A percentile compares a stretch with the other conserved stretches of the same genome.
phyloP scores from a whole-genome alignment of 2,888 invertebrate genomes.

The Arenicola marina region DNA sequence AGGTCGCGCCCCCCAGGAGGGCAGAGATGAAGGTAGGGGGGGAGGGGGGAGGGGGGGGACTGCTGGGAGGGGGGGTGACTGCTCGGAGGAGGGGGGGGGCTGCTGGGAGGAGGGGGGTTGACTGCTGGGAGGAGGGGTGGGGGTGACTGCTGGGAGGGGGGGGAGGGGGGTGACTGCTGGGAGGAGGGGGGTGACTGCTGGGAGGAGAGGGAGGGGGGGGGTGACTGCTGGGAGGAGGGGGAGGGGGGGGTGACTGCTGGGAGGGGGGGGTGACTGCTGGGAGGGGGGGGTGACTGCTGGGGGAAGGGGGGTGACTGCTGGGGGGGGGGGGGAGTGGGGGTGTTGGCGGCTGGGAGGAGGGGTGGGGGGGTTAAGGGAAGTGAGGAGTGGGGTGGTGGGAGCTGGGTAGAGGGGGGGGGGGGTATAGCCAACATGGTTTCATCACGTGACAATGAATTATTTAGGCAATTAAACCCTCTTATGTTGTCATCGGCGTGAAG shows the following conservation, averaged over 20 bases:
- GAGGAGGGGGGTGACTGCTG: not conserved
- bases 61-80: not conserved
- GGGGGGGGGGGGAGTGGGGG: not conserved
- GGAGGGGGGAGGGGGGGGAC: not conserved
- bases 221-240: not conserved
- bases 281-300: not conserved
- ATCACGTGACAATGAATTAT: too few species aligned
- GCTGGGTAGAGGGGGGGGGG: too few species aligned
- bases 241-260: not conserved
- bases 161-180: not conserved
- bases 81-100: too few species aligned
- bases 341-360: not conserved
- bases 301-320: not conserved
- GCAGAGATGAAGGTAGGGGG: conserved; percentile 88
- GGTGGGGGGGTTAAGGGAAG: not conserved
- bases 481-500: too few species aligned
- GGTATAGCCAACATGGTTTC: too few species aligned
- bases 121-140: not conserved
- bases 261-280: not conserved
- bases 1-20: conserved; percentile 86
- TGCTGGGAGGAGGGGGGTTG: not conserved
- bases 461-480: too few species aligned
- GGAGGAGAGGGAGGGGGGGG: not conserved
- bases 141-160: not conserved
- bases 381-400: not conserved